Base-by-base conservation (phyloP, 2,888 invertebrate genomes). In the Itoplectis maculator region DNA sequence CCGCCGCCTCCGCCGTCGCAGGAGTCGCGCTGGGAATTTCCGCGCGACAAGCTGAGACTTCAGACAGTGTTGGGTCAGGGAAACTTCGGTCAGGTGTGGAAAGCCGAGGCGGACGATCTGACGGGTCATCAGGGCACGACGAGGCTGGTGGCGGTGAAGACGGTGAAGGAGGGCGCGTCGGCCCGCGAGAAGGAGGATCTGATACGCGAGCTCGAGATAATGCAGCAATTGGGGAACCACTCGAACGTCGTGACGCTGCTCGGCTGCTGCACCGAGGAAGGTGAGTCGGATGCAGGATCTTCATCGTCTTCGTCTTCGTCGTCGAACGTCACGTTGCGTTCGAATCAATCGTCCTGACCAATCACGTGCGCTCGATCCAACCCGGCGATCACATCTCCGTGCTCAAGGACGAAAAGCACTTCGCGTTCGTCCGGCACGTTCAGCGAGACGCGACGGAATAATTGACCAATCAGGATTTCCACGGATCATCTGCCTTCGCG, bases 21-120 rank as follows among this genome's bases (percentile, higher is more conserved):
- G 54, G 95, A 95, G 86, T 94, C 94, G 66, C 94, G 95, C 88
- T 96, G 96, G 95, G 97, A 97, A 91, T 97, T 97, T 89, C 96
- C 97, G 0, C 94, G 97, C 84, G 95, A 95, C 84, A 96, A 97
- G 88, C 94, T 97, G 63, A 94, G 96, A 54, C 93, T 97, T 75
- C 96, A 97, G 89, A 97, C 97, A 20, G 94, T 97, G 70, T 93
- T 97, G 35, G 97, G 97, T 7, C 96, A 97, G 93, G 97, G 97
- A 45, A 97, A 97, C 92, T 97, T 97, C 91, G 97, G 97, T 29
- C 96, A 96, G 94, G 96, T 95, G 18, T 97, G 97, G 96, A 96
- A 97, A 93, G 97, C 97, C 3, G 96, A 97, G 92, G 97, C 97
- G 0, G 96, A 97, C 87, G 96, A 97, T 88, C 93, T 97, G 76